These are phyloP conservation scores for Papilio glaucus DNA, from an alignment of 1,140 invertebrate genomes.

Conservation along the genomic window DNA sequence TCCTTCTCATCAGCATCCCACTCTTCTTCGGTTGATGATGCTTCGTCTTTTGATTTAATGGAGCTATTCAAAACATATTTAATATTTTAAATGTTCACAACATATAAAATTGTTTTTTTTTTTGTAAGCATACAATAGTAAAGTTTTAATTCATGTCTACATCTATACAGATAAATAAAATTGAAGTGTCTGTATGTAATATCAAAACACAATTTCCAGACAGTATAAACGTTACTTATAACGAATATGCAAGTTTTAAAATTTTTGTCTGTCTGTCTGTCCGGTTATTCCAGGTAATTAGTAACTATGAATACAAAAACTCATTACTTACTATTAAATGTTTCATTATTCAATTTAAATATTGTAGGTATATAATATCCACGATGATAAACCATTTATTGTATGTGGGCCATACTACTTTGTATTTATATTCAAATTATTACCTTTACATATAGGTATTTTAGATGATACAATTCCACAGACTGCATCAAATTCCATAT, in stretches of 20 bases:
- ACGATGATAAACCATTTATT: not conserved
- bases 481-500: not conserved
- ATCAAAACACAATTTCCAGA: too few species aligned
- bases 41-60: constrained; percentile 78
- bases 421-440: not conserved
- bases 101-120: not conserved
- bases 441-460: not conserved
- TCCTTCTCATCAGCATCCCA: constrained; percentile 80
- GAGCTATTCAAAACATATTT: constrained; percentile 53
- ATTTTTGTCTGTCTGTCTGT: too few species aligned
- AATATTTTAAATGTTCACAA: constrained; percentile 26
- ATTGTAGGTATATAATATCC: not conserved
- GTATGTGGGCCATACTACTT: not conserved
- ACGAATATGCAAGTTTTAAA: too few species aligned
- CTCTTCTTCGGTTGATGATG: constrained; percentile 80
- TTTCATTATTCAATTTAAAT: not conserved
- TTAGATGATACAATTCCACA: not conserved
- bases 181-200: too few species aligned
- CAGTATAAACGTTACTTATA: too few species aligned
- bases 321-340: not conserved
- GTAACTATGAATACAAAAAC: not conserved
- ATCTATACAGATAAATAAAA: too few species aligned
- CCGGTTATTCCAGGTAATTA: too few species aligned
- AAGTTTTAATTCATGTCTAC: too few species aligned
- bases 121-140: too few species aligned